These are phyloP conservation scores for Caenorhabditis latens DNA, from an alignment of 1,140 invertebrate species.

Conservation along the genomic window DNA sequence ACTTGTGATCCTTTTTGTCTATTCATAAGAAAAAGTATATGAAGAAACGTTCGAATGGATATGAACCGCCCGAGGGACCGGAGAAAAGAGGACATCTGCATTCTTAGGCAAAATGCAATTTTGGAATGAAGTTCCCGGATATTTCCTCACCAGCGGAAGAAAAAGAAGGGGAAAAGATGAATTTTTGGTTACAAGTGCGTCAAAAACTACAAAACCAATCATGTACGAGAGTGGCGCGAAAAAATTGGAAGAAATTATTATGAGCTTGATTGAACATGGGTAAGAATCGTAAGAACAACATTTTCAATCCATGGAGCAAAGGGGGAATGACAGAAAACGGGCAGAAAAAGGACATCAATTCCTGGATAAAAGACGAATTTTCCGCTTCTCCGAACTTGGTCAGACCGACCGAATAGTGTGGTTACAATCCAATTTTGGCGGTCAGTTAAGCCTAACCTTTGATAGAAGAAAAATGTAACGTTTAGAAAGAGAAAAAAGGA, in stretches of 20 bases:
- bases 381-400: constrained; percentile 48
- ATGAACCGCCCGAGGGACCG: neutral
- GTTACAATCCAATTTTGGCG: constrained; percentile 39
- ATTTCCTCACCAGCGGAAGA: neutral
- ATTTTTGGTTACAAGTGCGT: neutral
- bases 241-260: constrained; percentile 29
- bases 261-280: constrained; percentile 43
- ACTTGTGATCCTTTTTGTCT: neutral
- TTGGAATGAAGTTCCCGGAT: constrained; percentile 9
- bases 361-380: constrained; percentile 45
- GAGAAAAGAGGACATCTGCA: neutral
- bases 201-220: neutral
- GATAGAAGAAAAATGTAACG: constrained; percentile 42
- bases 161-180: neutral
- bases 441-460: constrained; percentile 43
- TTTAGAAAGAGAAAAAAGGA: neutral
- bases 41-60: constrained; percentile 7
- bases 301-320: neutral
- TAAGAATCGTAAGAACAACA: constrained; percentile 30
- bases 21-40: neutral
- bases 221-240: neutral
- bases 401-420: constrained; percentile 39
- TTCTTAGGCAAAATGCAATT: constrained; percentile 2
- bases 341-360: constrained; percentile 22
- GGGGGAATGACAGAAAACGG: neutral